Base-by-base conservation (phyloP, 35 echinoderm and acorn worm genomes). In the Ophiothrix spiculata region DNA sequence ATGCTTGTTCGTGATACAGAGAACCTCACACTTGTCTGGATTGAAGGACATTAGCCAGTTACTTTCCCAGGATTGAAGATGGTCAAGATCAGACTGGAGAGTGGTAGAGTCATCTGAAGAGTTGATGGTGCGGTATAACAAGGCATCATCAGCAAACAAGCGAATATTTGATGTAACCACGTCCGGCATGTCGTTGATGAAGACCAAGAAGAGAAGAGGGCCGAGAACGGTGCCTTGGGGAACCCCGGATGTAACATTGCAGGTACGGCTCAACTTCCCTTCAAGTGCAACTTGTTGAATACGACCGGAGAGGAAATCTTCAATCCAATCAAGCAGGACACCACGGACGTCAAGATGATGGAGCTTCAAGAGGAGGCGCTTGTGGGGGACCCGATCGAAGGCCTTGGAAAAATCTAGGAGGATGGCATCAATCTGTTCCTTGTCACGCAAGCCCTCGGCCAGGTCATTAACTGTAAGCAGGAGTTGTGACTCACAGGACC, bases 221-320 rank as follows among this genome's bases (percentile, higher is more conserved):
- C n/a, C n/a, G n/a, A n/a, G n/a, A n/a, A n/a, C n/a, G n/a, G n/a
- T 35, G 12, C 78, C 38, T 11, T 76, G 35, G 4, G 28, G 75
- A 12, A 56, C 75, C n/a, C 31, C 75, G 84, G 35, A 90, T 74
- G 45, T 76, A 56, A 76, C 1, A n/a, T 28, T 40, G 0, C 23
- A 28, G 0, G 12, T 0, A 32, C 33, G 1, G 75, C 75, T 77
- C 75, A 29, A 8, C 28, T 31, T 31, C n/a, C 75, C 28, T 76
- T 16, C 36, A 4, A 77, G 75, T 1, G 33, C 12, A 13, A 94
- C 87, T 74, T 90, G 75, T 40, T 94, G 87, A 10, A 39, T 94
- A 16, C 76, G 81, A 2, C 64, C 39, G 35, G 32, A 19, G 6
- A 94, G 60, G 73, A 89, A 90, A 39, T 64, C 34, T 15, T 14